Evolutionary conservation across 1,140 invertebrate genomes (phyloP).

Genomic region (Bombus polaris): DNA sequence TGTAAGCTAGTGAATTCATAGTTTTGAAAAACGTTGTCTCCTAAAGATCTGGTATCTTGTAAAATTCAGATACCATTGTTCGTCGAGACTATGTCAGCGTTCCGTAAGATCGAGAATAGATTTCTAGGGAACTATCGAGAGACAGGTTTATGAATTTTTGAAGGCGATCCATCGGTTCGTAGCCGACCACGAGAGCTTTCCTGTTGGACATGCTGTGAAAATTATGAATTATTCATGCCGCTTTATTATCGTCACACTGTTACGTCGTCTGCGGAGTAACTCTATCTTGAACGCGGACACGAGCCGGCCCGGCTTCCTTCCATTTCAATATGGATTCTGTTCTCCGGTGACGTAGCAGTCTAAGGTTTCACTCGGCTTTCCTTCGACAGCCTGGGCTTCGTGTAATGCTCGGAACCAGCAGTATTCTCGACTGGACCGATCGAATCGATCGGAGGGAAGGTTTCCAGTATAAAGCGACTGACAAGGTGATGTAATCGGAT

Average conservation of each 20-base stretch:
- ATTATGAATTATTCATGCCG: constrained; percentile 76
- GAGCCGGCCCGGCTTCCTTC: constrained; percentile 57
- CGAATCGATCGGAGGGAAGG: not conserved
- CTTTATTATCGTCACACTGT: constrained; percentile 75
- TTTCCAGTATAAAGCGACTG: not conserved
- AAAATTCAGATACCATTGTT: not conserved
- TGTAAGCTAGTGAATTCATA: too few species aligned
- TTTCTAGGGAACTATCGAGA: constrained; percentile 12
- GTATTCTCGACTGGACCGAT: not conserved
- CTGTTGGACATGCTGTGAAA: constrained; percentile 55
- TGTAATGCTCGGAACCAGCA: not conserved
- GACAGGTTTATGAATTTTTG: constrained; percentile 65
- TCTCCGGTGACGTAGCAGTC: constrained; percentile 61
- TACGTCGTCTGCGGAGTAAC: constrained; percentile 64
- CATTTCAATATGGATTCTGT: constrained; percentile 74
- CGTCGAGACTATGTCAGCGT: not conserved
- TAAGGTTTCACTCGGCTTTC: constrained; percentile 54
- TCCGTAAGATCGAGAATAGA: constrained; percentile 40
- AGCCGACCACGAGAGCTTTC: constrained; percentile 35
- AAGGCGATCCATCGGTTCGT: constrained; percentile 41
- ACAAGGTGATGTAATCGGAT: not conserved
- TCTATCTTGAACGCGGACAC: constrained; percentile 59
- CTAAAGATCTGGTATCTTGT: not conserved
- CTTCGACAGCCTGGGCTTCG: not conserved
- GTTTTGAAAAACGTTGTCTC: not conserved